Evolutionary conservation across 1,140 invertebrate genomes (phyloP), one percentile per base, ranked within the genome.

Genomic region (Brachionus angularis): DNA sequence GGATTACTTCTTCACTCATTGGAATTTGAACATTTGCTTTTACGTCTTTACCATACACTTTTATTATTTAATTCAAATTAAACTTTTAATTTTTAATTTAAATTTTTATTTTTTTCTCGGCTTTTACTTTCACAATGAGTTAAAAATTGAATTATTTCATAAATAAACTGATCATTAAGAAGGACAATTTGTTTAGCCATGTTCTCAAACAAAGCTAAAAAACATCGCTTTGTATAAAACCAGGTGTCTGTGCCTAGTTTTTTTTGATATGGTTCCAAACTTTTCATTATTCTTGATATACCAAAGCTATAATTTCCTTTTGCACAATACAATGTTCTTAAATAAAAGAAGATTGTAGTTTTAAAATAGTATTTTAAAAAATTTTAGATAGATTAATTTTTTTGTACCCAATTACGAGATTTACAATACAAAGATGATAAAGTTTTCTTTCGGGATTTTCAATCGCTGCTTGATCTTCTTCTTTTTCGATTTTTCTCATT

Each of bases 241-340:
- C 94, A 98, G 1, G 93, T 97, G 76, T 96, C 93, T 5, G 91
- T 91, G 1, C 93, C 91, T 1, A 98, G 83, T 80, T 96, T 96
- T 79, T 93, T 93, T 76, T 91, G 90, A 76, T 91, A 95, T 0
- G 94, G 94, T 78, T 97, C 93, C 27, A 98, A 81, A 71, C 92
- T 95, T 81, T 96, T 94, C 78, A 97, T 94, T 0, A 98, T 91
- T 74, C 96, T 84, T 0, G 93, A 96, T 75, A 99, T 93, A 5
- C 96, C 96, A 83, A 99, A 99, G 80, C 99, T 95, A 76, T 96
- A 98, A 82, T 99, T 98, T 0, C 94, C 93, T 82, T 99, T 98
- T 0, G 93, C 90, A 81, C 96, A 98, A 79, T 98, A 98, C 3
- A 99, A 81, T 0, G 96, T 98, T 53, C 85, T 83, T 73, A 5